These are phyloP conservation scores for Scaptomyza pallida DNA, from an alignment of 1,140 invertebrate genomes.

Conservation along the genomic window DNA sequence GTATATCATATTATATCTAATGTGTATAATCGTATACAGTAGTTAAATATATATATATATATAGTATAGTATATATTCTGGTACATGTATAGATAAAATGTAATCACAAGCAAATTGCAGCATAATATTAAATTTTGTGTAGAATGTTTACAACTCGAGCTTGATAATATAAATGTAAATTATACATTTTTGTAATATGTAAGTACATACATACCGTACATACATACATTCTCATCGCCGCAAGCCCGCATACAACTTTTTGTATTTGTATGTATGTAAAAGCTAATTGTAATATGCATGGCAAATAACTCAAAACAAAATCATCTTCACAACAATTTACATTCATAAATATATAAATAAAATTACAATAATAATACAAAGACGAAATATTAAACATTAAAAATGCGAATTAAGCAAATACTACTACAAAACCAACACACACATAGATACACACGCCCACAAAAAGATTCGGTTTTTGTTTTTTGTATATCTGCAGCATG, in stretches of 20 bases:
- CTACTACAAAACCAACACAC: too few relatives aligned
- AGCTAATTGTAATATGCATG: slow-evolving; percentile 37
- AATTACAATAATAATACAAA: slow-evolving; percentile 1
- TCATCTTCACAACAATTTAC: slow-evolving; percentile 4
- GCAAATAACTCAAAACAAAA: slow-evolving; percentile 7
- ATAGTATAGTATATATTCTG: too few relatives aligned
- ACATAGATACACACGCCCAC: slow-evolving; percentile 21
- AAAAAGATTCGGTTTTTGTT: slow-evolving; percentile 58
- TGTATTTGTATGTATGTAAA: slow-evolving; percentile 19
- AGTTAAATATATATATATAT: slow-evolving; percentile 7
- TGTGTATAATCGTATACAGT: slow-evolving; percentile 10
- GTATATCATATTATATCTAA: slow-evolving; percentile 12
- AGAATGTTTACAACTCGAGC: slow-evolving; percentile 81
- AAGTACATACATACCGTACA: slow-evolving; percentile 27
- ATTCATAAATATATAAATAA: slow-evolving; percentile 3
- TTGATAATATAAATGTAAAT: slow-evolving; percentile 72
- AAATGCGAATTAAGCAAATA: slow-evolving; percentile 4
- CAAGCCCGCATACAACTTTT: background rate
- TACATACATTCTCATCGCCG: slow-evolving; percentile 28
- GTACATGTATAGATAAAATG: slow-evolving; percentile 27
- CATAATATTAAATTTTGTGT: slow-evolving; percentile 69
- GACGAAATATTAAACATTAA: slow-evolving; percentile 5
- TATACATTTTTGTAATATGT: slow-evolving; percentile 62
- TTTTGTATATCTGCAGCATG: slow-evolving; percentile 60
- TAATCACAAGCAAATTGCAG: slow-evolving; percentile 33